phyloP scores from a whole-genome alignment of 2,113 vertebrate genomes.

The Cololabis saira region DNA sequence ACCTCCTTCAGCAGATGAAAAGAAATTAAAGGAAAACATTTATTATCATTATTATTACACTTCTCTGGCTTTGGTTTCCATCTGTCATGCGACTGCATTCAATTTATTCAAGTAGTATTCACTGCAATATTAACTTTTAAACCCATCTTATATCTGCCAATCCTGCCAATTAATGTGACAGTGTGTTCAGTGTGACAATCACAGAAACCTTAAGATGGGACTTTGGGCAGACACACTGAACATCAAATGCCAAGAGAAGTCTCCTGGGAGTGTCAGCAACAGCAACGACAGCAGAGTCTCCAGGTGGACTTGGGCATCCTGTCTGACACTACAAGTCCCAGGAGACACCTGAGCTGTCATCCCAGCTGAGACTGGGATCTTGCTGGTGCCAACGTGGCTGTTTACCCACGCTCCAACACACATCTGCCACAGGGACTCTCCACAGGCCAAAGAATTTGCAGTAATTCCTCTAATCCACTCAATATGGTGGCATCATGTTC shows the following conservation, averaged over 20 bases:
- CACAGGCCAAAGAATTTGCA: conserved; percentile 60
- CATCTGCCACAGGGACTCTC: conserved; percentile 79
- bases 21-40: conserved; percentile 17
- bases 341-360: conserved; percentile 75
- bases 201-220: conserved; percentile 36
- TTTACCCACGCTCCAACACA: conserved; percentile 73
- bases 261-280: conserved; percentile 49
- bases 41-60: conserved; percentile 3
- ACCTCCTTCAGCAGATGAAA: conserved; percentile 89
- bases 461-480: conserved; percentile 80
- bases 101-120: not conserved
- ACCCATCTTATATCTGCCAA: conserved; percentile 12
- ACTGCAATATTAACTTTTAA: conserved; percentile 1
- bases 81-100: not conserved
- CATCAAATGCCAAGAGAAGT: conserved; percentile 64
- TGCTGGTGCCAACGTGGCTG: conserved; percentile 74
- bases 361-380: conserved; percentile 63
- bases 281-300: conserved; percentile 62
- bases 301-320: conserved; percentile 71
- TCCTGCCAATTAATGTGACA: conserved; percentile 23
- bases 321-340: conserved; percentile 76
- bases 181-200: conserved; percentile 42
- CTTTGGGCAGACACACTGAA: conserved; percentile 41
- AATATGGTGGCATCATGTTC: conserved; percentile 76
- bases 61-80: not conserved